phyloP scores from a whole-genome alignment of 2,888 invertebrate genomes.

The Dioctria linearis region DNA sequence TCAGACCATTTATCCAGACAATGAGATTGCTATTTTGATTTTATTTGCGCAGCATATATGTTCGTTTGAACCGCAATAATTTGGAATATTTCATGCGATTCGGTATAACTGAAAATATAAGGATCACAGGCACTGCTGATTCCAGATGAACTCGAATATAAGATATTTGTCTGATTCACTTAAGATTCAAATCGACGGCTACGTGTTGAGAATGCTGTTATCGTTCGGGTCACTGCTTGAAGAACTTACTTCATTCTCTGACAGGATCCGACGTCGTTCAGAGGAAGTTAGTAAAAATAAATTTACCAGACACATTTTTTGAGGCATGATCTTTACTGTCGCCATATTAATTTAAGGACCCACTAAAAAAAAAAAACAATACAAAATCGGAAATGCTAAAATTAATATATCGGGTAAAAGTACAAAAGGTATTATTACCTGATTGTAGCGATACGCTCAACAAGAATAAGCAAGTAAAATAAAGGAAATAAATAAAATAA shows the following conservation, averaged over 20 bases:
- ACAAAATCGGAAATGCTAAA: too few species aligned
- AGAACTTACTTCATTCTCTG: neutral
- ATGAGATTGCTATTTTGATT: slow-evolving; percentile 33
- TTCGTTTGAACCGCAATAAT: slow-evolving; percentile 38
- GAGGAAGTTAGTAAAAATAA: neutral
- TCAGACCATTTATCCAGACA: slow-evolving; percentile 50
- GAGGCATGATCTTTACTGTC: neutral
- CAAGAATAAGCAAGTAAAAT: too few species aligned
- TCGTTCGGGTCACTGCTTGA: neutral
- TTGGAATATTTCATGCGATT: neutral
- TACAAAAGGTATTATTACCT: too few species aligned
- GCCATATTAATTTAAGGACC: too few species aligned
- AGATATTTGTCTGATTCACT: neutral
- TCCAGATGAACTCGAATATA: neutral
- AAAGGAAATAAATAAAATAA: too few species aligned
- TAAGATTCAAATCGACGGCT: neutral
- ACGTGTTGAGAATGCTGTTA: neutral
- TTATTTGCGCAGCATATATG: slow-evolving; percentile 44
- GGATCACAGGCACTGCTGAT: too few species aligned
- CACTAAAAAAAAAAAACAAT: too few species aligned
- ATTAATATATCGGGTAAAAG: too few species aligned
- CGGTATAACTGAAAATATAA: neutral
- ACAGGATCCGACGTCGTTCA: neutral
- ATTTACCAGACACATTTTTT: neutral
- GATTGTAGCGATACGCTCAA: too few species aligned